Conservation (phyloP, 2,113 vertebrate genomes). For the Corydoras sp. region DNA sequence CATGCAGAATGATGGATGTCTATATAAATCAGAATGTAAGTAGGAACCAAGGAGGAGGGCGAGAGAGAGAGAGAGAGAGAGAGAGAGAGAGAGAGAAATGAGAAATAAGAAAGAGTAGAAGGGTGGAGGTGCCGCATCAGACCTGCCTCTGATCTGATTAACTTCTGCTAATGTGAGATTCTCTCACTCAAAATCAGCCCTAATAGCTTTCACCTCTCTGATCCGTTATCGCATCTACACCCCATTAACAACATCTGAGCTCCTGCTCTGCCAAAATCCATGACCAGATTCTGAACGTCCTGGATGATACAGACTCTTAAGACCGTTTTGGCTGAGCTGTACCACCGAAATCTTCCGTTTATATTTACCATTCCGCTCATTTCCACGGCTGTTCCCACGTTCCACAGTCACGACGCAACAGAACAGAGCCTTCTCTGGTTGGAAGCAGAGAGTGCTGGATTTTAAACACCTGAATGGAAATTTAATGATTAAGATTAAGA, state of each 20-base stretch:
- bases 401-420: no score
- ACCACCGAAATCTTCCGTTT: no score
- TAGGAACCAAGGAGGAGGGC: constrained; percentile 20
- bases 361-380: no score
- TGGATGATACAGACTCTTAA: no score
- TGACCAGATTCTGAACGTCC: not conserved
- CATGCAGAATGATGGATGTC: constrained; percentile 51
- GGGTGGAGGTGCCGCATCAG: constrained; percentile 26
- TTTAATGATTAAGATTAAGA: no score
- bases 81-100: not conserved
- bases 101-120: constrained; percentile 2
- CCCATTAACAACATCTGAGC: constrained; percentile 14
- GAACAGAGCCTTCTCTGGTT: no score
- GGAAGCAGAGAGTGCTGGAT: no score
- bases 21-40: constrained; percentile 53
- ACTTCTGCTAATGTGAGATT: constrained; percentile 40
- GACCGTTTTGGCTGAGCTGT: no score
- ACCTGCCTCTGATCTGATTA: constrained; percentile 36
- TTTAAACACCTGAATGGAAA: no score
- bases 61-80: not conserved
- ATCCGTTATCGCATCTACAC: constrained; percentile 18
- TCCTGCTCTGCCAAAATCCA: constrained; percentile 21
- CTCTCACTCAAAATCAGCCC: constrained; percentile 40
- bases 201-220: constrained; percentile 42
- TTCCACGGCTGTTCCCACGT: no score